phyloP scores from a whole-genome alignment of 2,113 vertebrate species.

The Numenius arquata region DNA sequence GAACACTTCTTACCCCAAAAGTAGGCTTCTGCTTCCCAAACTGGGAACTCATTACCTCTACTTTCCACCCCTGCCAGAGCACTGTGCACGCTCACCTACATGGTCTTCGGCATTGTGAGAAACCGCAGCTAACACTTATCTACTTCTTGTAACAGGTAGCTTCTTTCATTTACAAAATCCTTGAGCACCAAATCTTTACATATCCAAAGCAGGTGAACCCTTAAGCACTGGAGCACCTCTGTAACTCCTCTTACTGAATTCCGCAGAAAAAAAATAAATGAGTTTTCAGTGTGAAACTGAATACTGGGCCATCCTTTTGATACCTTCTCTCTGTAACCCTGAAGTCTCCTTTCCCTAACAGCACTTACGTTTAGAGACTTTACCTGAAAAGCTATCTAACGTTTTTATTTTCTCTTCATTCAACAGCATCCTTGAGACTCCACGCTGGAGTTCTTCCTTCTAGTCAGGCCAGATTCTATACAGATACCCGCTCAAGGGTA shows the following conservation, averaged over 20 bases:
- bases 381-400: no score
- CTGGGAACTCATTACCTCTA: background rate
- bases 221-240: background rate
- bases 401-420: background rate
- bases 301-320: background rate
- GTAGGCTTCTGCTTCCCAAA: background rate
- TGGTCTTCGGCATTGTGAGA: accelerated
- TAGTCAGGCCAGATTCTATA: accelerated
- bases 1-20: background rate
- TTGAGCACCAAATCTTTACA: background rate
- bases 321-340: background rate
- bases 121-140: background rate
- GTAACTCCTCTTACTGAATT: background rate
- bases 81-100: background rate
- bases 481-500: accelerated
- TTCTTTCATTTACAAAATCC: background rate
- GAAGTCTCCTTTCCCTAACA: background rate
- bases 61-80: background rate
- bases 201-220: accelerated
- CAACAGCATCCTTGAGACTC: background rate
- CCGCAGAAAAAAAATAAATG: background rate
- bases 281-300: no score
- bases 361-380: no score
- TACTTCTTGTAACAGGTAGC: background rate
- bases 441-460: background rate